phyloP scores from a whole-genome alignment of 2,888 invertebrate species.

The Tenodera sinensis region DNA sequence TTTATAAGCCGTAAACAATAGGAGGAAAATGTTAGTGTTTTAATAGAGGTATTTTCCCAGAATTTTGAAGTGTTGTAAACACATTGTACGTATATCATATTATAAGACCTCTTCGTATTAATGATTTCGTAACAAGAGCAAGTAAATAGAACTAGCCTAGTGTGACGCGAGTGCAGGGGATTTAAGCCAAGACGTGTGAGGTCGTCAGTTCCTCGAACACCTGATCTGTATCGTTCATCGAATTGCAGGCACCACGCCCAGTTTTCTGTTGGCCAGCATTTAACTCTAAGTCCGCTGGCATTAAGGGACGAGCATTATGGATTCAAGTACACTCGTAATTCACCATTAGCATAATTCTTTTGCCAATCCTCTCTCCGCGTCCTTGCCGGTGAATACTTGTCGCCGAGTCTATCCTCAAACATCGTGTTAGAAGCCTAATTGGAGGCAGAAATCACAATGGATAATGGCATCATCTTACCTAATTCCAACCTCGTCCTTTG shows the following conservation, averaged over 20 bases:
- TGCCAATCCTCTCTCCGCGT: neutral
- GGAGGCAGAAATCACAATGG: neutral
- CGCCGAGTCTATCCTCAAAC: neutral
- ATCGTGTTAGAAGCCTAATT: neutral
- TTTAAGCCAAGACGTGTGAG: neutral
- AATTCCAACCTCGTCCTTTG: neutral
- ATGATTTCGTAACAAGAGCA: too few relatives aligned
- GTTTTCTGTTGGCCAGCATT: neutral
- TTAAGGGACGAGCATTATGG: neutral
- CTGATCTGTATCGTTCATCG: neutral
- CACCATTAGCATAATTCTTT: neutral
- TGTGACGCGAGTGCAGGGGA: neutral
- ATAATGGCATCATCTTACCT: neutral
- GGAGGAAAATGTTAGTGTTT: too few relatives aligned
- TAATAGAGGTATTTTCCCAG: too few relatives aligned
- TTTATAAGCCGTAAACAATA: too few relatives aligned
- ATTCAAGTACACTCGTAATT: neutral
- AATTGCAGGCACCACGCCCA: neutral
- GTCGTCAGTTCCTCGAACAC: neutral
- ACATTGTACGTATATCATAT: too few relatives aligned
- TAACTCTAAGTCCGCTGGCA: neutral
- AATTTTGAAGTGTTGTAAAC: too few relatives aligned
- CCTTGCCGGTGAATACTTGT: neutral
- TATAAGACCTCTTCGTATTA: too few relatives aligned
- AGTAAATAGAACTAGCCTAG: neutral